Evolutionary conservation across 2,797 vertebrate genomes (phyloP), one percentile per base, ranked within the genome.

Genomic region (Anableps anableps): DNA sequence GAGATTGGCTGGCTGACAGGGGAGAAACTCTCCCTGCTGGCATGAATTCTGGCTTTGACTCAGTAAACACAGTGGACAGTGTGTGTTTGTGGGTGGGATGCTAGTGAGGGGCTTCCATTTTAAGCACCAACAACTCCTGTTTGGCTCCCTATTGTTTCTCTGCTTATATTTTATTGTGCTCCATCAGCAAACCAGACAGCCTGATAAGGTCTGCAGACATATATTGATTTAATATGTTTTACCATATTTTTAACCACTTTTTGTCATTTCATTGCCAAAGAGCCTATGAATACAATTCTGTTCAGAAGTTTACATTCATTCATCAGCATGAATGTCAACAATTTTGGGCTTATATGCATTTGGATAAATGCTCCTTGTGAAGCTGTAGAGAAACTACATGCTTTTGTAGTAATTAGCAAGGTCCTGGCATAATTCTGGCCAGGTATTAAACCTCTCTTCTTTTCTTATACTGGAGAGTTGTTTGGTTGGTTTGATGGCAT

Each of bases 41-140:
- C 0, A 8, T 9, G 8, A 17, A 16, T 55, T 78, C 50, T 70
- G 74, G 68, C n/a, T 43, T 60, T 60, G 74, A 43, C 55, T 78
- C 45, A 74, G 3, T 68, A 31, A 48, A 38, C 5, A 5, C 45
- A 71, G 55, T 43, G 74, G 23, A 74, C 55, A 74, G 64, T 6
- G 10, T 60, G 34, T 2, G 26, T 64, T 70, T 45, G 64, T 75
- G 36, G 43, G 55, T 64, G 31, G 62, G 73, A 81, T 76, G 74
- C n/a, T 50, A 55, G 47, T n/a, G 0, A 62, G 29, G 50, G 62
- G 36, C 31, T 6, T 76, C 70, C 41, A 82, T 72, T 66, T 75
- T 74, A 50, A 78, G 19, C 55, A 47, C 26, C n/a, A 72, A 6
- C 58, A 23, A 70, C 45, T 81, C n/a, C 60, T 19, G 43, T 38